phyloP scores from a whole-genome alignment of 2,797 vertebrate species.

The Hephaestus fuliginosus region DNA sequence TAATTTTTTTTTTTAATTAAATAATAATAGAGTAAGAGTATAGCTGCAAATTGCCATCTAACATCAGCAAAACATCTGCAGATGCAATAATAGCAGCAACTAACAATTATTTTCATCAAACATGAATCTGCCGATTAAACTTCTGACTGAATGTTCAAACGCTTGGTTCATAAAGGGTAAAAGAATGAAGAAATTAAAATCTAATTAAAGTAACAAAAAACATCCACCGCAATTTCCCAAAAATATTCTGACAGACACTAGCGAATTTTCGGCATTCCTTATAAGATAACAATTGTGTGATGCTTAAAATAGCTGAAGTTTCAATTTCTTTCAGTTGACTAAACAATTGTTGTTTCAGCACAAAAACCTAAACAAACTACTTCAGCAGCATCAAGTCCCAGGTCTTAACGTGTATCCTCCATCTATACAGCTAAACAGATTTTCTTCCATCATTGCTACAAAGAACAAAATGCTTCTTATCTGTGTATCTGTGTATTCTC shows the following conservation, averaged over 20 bases:
- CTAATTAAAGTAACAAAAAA: neutral
- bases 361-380: neutral
- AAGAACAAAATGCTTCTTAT: neutral
- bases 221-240: neutral
- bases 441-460: neutral
- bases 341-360: neutral
- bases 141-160: neutral
- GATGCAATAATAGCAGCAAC: neutral
- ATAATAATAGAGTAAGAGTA: neutral
- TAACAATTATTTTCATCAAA: neutral
- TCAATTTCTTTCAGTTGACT: neutral
- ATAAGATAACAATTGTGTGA: neutral
- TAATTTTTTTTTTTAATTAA: constrained; percentile 1
- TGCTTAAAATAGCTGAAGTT: neutral
- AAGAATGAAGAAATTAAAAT: neutral
- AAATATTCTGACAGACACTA: neutral
- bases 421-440: neutral
- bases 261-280: neutral
- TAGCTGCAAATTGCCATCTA: neutral
- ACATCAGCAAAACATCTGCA: neutral
- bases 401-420: neutral
- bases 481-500: neutral
- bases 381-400: neutral
- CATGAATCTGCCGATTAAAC: neutral
- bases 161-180: neutral